A percentile compares a stretch with the other conserved stretches of the same genome.
phyloP scores from a whole-genome alignment of 2,797 vertebrate species.

The Myripristis jacobus region DNA sequence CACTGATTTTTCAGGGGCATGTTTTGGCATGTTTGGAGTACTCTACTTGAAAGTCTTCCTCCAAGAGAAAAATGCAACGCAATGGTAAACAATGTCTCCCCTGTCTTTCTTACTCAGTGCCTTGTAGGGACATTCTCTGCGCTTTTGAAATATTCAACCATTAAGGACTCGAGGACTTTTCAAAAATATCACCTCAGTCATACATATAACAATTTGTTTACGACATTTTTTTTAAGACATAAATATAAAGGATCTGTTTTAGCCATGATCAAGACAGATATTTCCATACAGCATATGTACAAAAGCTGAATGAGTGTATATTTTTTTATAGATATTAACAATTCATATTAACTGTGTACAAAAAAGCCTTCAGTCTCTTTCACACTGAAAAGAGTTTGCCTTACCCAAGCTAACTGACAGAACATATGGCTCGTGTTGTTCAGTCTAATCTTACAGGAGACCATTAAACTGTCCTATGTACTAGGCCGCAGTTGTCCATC shows the following conservation, averaged over 20 bases:
- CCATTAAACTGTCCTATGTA: conserved; percentile 60
- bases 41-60: background rate
- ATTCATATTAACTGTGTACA: conserved; percentile 1
- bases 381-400: conserved; percentile 6
- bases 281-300: too few species aligned
- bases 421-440: conserved; percentile 49
- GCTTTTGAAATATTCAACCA: conserved; percentile 6
- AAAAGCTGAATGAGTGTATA: too few species aligned
- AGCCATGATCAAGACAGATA: background rate
- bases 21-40: background rate
- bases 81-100: background rate
- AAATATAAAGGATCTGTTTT: background rate
- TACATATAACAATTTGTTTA: conserved; percentile 13
- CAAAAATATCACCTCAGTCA: background rate
- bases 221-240: background rate
- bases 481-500: conserved; percentile 64
- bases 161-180: background rate
- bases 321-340: background rate
- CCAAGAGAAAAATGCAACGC: background rate
- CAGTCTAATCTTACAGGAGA: conserved; percentile 48
- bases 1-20: background rate
- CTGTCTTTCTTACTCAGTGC: background rate
- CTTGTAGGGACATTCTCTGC: background rate
- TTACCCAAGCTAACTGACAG: conserved; percentile 28
- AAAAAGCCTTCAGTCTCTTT: conserved; percentile 18